These are phyloP conservation scores for Chouioia cunea DNA, from an alignment of 2,888 invertebrate species.

Conservation along the genomic window DNA sequence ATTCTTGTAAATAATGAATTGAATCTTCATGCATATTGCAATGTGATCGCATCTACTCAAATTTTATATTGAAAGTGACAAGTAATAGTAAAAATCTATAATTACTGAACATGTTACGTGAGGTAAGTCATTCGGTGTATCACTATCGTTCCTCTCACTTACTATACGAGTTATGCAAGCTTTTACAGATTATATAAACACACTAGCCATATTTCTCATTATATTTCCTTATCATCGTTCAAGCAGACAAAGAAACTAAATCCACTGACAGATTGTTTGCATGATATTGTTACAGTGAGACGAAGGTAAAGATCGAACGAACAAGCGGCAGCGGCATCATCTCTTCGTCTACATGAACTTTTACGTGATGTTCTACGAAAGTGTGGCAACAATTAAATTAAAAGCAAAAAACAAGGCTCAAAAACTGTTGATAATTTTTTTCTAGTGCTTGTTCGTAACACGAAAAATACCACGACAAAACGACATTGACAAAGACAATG, in stretches of 20 bases:
- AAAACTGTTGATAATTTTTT: constrained; percentile 4
- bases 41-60: too few species aligned
- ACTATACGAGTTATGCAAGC: constrained; percentile 34
- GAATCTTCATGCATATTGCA: too few species aligned
- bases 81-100: not conserved
- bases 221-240: constrained; percentile 11
- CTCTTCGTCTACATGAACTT: constrained; percentile 55
- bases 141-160: constrained; percentile 35
- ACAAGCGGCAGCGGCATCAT: constrained; percentile 41
- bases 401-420: constrained; percentile 35
- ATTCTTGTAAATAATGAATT: too few species aligned
- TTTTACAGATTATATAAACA: constrained; percentile 31
- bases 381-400: constrained; percentile 25
- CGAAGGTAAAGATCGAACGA: constrained; percentile 51
- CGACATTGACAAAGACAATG: constrained; percentile 38
- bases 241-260: not conserved
- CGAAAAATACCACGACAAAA: constrained; percentile 36
- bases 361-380: constrained; percentile 56
- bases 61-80: too few species aligned
- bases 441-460: not conserved
- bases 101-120: constrained; percentile 5
- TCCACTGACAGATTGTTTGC: not conserved
- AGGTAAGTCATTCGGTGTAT: constrained; percentile 35
- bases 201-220: constrained; percentile 13
- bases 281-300: constrained; percentile 62